A percentile compares a stretch with the other conserved stretches of the same genome.
Conservation (phyloP, 2,113 vertebrate genomes). For the Gymnarchus niloticus region DNA sequence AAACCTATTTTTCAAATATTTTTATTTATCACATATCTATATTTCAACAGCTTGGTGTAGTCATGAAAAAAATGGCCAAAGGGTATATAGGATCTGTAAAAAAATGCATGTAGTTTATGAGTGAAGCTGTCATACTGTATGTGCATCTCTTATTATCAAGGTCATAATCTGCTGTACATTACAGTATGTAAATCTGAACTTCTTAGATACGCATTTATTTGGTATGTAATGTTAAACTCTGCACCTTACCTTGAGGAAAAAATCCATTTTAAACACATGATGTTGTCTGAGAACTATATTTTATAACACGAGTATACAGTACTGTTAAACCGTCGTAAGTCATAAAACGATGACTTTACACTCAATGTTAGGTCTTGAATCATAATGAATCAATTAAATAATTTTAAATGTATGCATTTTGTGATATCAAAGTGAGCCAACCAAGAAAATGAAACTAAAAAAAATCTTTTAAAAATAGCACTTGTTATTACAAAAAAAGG, state of each 20-base stretch:
- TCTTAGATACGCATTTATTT: no score
- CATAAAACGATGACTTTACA: neutral
- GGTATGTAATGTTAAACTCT: neutral
- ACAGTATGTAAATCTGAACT: neutral
- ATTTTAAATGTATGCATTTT: neutral
- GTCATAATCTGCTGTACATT: neutral
- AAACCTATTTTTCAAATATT: slow-evolving; percentile 62
- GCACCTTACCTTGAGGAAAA: neutral
- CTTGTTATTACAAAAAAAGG: neutral
- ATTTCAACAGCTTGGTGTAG: slow-evolving; percentile 48
- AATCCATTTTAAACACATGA: neutral
- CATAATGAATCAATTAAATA: neutral
- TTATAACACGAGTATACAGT: neutral
- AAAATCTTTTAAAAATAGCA: neutral
- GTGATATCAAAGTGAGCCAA: neutral
- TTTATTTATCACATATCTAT: slow-evolving; percentile 65
- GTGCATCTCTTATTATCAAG: neutral
- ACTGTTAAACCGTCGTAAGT: no score
- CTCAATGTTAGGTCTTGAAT: neutral
- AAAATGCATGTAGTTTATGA: slow-evolving; percentile 50
- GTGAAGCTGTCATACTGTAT: slow-evolving; percentile 22
- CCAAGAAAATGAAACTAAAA: neutral
- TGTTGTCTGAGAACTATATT: neutral
- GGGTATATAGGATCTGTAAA: slow-evolving; percentile 36
- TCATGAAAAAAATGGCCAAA: slow-evolving; percentile 22